Evolutionary conservation across 2,797 vertebrate genomes (phyloP).

Genomic region (Kryptolebias ocellatus): DNA sequence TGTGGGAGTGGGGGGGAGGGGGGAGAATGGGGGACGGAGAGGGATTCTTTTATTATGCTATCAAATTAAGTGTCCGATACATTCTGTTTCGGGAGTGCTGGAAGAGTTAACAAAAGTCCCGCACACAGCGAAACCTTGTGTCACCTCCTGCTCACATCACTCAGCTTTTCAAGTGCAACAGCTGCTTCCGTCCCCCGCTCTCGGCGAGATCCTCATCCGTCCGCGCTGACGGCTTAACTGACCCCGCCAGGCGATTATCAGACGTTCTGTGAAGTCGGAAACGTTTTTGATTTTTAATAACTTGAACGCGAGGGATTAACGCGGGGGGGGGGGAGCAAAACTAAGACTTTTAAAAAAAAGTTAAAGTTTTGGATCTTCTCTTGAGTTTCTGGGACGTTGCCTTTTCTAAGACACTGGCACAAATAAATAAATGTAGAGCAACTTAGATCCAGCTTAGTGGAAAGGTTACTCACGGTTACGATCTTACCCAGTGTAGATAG

Average conservation of each 20-base stretch:
- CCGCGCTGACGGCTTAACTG: slow-evolving; percentile 75
- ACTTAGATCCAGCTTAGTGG: too few relatives aligned
- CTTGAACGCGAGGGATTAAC: slow-evolving; percentile 11
- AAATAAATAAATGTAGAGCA: too few relatives aligned
- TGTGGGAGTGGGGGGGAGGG: slow-evolving; percentile 27
- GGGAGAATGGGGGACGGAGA: slow-evolving; percentile 29
- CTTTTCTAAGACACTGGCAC: slow-evolving; percentile 22
- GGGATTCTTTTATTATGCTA: slow-evolving; percentile 72
- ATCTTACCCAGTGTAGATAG: too few relatives aligned
- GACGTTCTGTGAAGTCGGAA: slow-evolving; percentile 47
- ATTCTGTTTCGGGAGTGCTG: slow-evolving; percentile 43
- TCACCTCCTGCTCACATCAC: slow-evolving; percentile 80
- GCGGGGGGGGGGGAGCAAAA: slow-evolving; percentile 43
- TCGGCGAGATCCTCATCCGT: slow-evolving; percentile 71
- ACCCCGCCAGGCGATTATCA: slow-evolving; percentile 69
- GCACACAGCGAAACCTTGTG: slow-evolving; percentile 70
- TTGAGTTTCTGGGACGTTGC: slow-evolving; percentile 28
- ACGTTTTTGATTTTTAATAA: slow-evolving; percentile 57
- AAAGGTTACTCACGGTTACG: too few relatives aligned
- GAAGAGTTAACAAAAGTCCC: slow-evolving; percentile 73
- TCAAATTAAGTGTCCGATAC: slow-evolving; percentile 70
- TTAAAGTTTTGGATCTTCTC: slow-evolving; percentile 13
- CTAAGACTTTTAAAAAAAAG: slow-evolving; percentile 20
- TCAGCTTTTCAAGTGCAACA: slow-evolving; percentile 79
- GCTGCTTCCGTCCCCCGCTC: slow-evolving; percentile 77